Evolutionary conservation across 2,113 vertebrate genomes (phyloP), one percentile per base, ranked within the genome.

Genomic region (Panurus biarmicus): DNA sequence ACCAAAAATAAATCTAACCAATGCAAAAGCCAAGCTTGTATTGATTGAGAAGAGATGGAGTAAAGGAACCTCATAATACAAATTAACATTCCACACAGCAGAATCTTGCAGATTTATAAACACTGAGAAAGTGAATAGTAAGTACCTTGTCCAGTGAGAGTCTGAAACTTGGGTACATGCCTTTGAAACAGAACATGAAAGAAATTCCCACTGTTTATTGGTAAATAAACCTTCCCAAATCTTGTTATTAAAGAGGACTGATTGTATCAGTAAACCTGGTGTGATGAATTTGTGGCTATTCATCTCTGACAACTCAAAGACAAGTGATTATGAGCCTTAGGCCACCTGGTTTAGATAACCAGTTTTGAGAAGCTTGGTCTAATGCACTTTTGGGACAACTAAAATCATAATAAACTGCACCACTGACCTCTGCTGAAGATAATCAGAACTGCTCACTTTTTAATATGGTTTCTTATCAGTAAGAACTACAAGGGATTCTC

Each of bases 381-480:
- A 9, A 12, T 33, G 21, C 8, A 44, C 5, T 62, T 85, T 69
- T 47, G 44, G 81, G 72, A 66, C 38, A 64, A 40, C 6, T 2
- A 7, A 62, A 51, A 73, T 93, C 10, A 22, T 77, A 70, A 28
- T 47, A 51, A 94, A 80, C 51, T 70, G 20, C 87, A 64, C 54
- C 67, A 74, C 74, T 95, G 84, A 94, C 94, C 87, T 93, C 94
- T 93, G 78, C 78, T 93, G 94, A 94, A 95, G 78, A 47, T 45
- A 94, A 73, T 44, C 17, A 76, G 64, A 89, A 94, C 47, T 74
- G 78, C 54, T 93, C 7, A 70, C 6, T 44, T 76, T 48, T 87
- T 35, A 1, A 61, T 86, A 79, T 5, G 0, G 10, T 72, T 74
- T 8, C 20, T 51, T 71, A 31, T 21, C 26, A 45, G 17, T 42